phyloP scores from a whole-genome alignment of 2,113 vertebrate species.

The Regulus satrapa region DNA sequence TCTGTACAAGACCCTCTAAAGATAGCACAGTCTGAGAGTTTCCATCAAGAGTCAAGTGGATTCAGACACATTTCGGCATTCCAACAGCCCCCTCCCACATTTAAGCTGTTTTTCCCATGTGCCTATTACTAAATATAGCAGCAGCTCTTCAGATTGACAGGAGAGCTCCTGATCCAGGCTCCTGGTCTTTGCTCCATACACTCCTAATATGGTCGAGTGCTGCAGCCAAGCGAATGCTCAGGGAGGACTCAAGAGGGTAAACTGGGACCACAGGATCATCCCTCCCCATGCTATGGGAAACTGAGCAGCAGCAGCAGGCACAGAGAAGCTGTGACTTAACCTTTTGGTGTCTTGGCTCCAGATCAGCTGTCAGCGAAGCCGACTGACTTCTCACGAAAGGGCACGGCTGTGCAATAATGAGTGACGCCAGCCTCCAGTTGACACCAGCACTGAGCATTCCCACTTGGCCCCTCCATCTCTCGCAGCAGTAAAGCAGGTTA shows the following conservation, averaged over 20 bases:
- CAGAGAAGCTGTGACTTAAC: not conserved
- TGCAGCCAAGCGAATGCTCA: not conserved
- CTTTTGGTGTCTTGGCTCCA: conserved; percentile 12
- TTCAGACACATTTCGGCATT: conserved; percentile 16
- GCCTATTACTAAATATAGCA: conserved; percentile 72
- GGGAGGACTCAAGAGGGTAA: not conserved
- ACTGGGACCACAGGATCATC: not conserved
- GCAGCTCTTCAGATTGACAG: conserved; percentile 47
- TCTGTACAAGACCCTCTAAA: not conserved
- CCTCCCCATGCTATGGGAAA: conserved; percentile 7
- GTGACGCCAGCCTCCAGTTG: not conserved
- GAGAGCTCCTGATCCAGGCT: conserved; percentile 39
- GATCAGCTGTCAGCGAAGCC: not conserved
- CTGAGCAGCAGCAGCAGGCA: not conserved
- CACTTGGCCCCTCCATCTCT: not conserved
- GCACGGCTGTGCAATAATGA: not conserved
- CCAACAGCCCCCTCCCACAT: conserved; percentile 54
- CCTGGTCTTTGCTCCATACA: conserved; percentile 42
- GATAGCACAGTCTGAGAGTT: not conserved
- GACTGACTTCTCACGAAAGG: not conserved
- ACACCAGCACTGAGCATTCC: not conserved
- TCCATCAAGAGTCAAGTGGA: not conserved
- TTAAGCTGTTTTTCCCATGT: conserved; percentile 62
- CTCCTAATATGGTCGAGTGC: conserved; percentile 73
- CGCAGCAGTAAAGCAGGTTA: not conserved